Percentiles rank a stretch among this genome's conserved stretches.
phyloP scores from a whole-genome alignment of 2,797 vertebrate species.

The Emys orbicularis region DNA sequence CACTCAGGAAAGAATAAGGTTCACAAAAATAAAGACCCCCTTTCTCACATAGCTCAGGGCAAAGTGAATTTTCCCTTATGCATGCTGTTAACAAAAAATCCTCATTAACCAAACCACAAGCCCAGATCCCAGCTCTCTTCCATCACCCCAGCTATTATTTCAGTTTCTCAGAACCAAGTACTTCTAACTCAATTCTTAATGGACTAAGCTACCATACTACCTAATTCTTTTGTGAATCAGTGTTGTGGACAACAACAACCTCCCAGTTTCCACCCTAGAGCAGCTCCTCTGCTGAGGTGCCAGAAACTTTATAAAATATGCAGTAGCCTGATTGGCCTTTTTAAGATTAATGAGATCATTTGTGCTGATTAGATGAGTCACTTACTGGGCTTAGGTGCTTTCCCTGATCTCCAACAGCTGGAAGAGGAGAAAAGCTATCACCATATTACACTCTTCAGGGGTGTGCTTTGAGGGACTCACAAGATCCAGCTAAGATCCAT shows the following conservation, averaged over 20 bases:
- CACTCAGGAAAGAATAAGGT: not conserved
- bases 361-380: not conserved
- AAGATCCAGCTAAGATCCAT: not conserved
- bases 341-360: not conserved
- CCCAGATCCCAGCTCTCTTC: not conserved
- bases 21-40: not conserved
- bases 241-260: rapidly evolving
- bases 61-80: not conserved
- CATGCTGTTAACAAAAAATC: not conserved
- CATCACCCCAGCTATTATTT: not conserved
- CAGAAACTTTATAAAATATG: not conserved
- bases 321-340: not conserved
- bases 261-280: not conserved
- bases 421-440: not conserved
- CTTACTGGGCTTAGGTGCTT: not conserved
- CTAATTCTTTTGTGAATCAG: not conserved
- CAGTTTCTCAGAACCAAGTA: not conserved
- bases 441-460: not conserved
- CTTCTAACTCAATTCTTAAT: not conserved
- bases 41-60: not conserved
- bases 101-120: not conserved
- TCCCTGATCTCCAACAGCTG: not conserved
- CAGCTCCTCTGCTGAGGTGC: not conserved
- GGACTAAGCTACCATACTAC: not conserved
- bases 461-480: not conserved